Conservation (phyloP, 2,797 vertebrate genomes). For the Xiphorhynchus erythropygius region DNA sequence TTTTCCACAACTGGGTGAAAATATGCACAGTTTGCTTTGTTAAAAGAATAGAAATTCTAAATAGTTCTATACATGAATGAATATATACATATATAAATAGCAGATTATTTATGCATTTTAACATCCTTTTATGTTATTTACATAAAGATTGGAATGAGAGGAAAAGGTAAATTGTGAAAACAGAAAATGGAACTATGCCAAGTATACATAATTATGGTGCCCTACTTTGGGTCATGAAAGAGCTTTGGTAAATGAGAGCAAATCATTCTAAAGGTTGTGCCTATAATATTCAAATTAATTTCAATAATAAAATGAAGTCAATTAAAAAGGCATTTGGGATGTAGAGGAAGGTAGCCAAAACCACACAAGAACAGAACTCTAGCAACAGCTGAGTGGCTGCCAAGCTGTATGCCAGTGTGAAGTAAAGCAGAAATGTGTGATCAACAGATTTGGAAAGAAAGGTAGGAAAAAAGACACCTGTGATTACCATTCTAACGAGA, state of each 20-base stretch:
- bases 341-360: background rate
- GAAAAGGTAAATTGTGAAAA: background rate
- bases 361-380: background rate
- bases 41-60: background rate
- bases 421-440: slow-evolving; percentile 15
- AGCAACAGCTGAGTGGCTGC: slow-evolving; percentile 16
- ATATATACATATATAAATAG: background rate
- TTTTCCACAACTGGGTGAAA: background rate
- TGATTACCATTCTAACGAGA: background rate
- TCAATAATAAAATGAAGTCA: slow-evolving; percentile 10
- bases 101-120: background rate
- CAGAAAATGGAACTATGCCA: background rate
- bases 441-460: slow-evolving; percentile 11
- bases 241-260: background rate
- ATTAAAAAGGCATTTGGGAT: slow-evolving; percentile 30
- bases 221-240: background rate
- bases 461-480: background rate
- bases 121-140: background rate
- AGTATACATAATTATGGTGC: background rate
- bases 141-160: background rate
- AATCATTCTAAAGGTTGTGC: background rate
- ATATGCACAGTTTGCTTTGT: background rate
- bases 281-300: slow-evolving; percentile 17
- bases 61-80: background rate
- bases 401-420: background rate